Evolutionary conservation across 2,113 vertebrate species (phyloP).

Genomic region (Zootoca vivipara): DNA sequence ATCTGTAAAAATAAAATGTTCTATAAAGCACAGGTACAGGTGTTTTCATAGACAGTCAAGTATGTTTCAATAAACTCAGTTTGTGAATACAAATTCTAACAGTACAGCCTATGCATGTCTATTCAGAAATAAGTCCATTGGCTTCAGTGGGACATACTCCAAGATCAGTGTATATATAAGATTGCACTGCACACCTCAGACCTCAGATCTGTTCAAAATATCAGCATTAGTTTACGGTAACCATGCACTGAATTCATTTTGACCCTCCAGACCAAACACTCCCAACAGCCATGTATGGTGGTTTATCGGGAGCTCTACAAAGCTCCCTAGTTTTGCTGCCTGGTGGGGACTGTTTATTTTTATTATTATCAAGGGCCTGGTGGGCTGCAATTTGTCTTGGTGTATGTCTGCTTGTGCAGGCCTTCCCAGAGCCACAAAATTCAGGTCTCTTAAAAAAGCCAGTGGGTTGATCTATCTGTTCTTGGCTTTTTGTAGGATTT

Average conservation of each 20-base stretch:
- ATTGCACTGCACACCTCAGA: neutral
- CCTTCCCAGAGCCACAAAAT: neutral
- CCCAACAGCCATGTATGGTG: too few relatives aligned
- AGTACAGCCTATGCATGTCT: too few relatives aligned
- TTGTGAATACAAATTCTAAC: too few relatives aligned
- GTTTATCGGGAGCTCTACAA: neutral
- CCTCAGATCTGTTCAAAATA: neutral
- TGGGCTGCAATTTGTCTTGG: neutral
- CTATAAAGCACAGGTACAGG: neutral
- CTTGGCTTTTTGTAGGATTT: slow-evolving; percentile 82
- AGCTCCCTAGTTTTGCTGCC: neutral
- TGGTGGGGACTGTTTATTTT: neutral
- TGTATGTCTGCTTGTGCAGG: neutral
- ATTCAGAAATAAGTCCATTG: too few relatives aligned
- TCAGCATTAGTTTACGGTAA: neutral
- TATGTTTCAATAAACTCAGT: too few relatives aligned
- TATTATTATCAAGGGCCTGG: neutral
- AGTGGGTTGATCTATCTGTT: slow-evolving; percentile 5
- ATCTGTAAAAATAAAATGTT: too few relatives aligned
- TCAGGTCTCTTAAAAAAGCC: neutral
- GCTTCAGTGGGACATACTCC: too few relatives aligned
- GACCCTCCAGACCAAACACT: neutral
- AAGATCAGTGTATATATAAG: too few relatives aligned
- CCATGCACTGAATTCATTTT: neutral
- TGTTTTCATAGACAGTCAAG: neutral